Conservation (phyloP, 2,113 vertebrate genomes). For the Crypturellus undulatus region DNA sequence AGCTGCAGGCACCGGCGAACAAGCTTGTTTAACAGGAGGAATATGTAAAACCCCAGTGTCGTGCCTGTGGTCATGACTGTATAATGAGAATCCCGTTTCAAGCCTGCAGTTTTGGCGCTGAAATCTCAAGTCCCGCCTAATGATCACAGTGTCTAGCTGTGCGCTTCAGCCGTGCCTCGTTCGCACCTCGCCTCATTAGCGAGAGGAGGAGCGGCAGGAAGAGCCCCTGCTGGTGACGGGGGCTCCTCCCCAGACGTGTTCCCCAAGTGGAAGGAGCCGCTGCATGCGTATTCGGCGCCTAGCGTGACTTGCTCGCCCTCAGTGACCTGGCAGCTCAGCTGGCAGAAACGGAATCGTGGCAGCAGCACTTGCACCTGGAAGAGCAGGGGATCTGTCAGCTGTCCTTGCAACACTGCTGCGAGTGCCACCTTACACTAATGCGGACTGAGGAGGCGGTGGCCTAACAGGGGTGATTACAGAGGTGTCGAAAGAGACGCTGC, state of each 20-base stretch:
- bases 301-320: constrained; percentile 33
- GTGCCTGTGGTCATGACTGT: not conserved
- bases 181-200: not conserved
- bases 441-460: not conserved
- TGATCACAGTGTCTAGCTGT: not conserved
- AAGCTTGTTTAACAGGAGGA: not conserved
- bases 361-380: not conserved
- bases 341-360: constrained; percentile 55
- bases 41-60: not conserved
- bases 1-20: not conserved
- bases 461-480: not conserved
- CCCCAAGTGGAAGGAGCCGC: not conserved
- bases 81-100: not conserved
- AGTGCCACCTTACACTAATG: not conserved
- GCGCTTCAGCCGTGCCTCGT: not conserved
- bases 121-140: not conserved
- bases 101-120: not conserved
- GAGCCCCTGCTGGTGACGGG: not conserved
- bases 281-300: constrained; percentile 26
- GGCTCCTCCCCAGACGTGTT: not conserved
- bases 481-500: not conserved
- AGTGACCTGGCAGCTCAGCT: constrained; percentile 45
- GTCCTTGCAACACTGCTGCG: not conserved
- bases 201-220: not conserved
- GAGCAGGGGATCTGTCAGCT: constrained; percentile 29